These are phyloP conservation scores for Vombatus ursinus DNA, from an alignment of 2,113 vertebrate species.

Conservation along the genomic window DNA sequence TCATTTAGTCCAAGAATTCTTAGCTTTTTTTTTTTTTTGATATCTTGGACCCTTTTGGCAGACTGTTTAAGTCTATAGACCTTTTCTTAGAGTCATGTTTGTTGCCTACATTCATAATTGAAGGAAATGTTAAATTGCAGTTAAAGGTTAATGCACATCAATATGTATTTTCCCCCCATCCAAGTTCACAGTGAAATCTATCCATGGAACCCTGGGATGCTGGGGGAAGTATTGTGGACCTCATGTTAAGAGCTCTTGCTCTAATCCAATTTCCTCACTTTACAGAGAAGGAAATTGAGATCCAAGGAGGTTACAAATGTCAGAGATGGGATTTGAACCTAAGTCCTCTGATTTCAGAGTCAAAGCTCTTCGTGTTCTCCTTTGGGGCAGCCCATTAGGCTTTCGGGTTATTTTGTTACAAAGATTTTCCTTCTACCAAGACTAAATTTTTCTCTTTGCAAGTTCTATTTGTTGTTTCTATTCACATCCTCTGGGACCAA, in stretches of 20 bases:
- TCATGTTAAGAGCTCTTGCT: neutral
- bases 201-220: neutral
- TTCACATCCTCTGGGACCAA: neutral
- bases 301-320: neutral
- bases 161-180: neutral
- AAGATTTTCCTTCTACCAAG: neutral
- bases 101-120: neutral
- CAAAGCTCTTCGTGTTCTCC: neutral
- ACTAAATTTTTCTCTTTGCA: neutral
- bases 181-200: neutral
- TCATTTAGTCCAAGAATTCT: neutral
- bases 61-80: neutral
- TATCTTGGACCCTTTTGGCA: neutral
- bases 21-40: neutral
- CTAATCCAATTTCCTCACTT: neutral
- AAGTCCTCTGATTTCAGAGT: neutral
- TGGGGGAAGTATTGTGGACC: neutral
- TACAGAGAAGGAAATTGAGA: neutral
- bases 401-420: neutral
- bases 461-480: neutral
- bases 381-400: neutral
- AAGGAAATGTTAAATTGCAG: neutral
- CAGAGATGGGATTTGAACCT: neutral
- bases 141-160: neutral
- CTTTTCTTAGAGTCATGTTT: neutral